A percentile compares a stretch with the other conserved stretches of the same genome.
Conservation (phyloP, 2,113 vertebrate genomes). For the Tursiops truncatus region DNA sequence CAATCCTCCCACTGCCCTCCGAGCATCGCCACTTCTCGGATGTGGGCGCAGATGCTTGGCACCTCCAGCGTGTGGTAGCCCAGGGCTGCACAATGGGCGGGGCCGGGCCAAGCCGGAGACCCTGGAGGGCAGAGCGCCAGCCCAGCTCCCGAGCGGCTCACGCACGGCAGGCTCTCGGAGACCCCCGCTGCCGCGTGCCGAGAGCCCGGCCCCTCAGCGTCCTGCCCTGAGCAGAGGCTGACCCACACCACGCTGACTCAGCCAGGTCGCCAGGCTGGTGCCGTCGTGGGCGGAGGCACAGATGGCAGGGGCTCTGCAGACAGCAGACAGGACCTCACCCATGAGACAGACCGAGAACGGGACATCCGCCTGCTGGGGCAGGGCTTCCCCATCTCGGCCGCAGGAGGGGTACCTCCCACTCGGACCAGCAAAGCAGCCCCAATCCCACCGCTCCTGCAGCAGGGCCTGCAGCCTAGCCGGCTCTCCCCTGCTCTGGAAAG, state of each 20-base stretch:
- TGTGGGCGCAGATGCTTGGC: accelerated
- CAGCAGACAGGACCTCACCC: not conserved
- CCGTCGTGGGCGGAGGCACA: accelerated
- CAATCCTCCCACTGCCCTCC: accelerated
- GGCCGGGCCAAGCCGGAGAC: not conserved
- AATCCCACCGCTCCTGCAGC: accelerated
- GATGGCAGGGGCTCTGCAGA: not conserved
- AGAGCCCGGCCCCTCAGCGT: accelerated
- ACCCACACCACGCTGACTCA: not conserved
- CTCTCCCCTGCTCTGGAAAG: not conserved
- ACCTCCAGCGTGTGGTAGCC: not conserved
- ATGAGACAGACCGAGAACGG: not conserved
- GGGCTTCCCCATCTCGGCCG: not conserved
- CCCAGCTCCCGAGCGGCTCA: not conserved
- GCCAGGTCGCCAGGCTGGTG: not conserved
- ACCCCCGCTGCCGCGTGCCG: accelerated
- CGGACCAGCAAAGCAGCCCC: accelerated
- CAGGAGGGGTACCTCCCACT: accelerated
- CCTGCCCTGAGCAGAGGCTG: not conserved
- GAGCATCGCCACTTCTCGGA: not conserved
- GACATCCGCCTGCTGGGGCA: accelerated
- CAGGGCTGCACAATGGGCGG: accelerated
- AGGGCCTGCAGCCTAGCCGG: not conserved
- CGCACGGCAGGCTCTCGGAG: accelerated
- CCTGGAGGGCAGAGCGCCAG: not conserved